Evolutionary conservation across 35 echinoderm and acorn worm species (phyloP), one percentile per base, ranked within the genome.

Genomic region (Patiria miniata): DNA sequence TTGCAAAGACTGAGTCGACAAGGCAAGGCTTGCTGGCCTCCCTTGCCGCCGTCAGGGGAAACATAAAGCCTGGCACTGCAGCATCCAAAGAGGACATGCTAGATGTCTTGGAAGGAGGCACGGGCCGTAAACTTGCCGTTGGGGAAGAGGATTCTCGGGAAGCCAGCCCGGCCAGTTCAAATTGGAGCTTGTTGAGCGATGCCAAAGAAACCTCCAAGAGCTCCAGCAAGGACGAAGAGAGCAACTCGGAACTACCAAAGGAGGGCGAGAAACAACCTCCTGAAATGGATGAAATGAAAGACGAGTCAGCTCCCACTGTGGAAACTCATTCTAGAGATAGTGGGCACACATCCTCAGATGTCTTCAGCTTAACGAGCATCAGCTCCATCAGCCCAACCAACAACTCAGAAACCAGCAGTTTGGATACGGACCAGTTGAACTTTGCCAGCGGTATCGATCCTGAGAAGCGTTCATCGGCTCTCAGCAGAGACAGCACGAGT

Each of bases 41-140:
- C 7, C 56, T 79, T 39, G 86, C 73, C 29, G 86, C 73, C 37
- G 86, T 88, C 9, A 52, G 86, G 34, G 65, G 65, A 8, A 73
- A 73, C 65, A 14, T 30, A 7, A 73, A 73, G 65, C 26, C 60
- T 26, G 65, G 65, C 65, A 36, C 65, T 26, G 65, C 65, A 9
- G 65, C 65, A 9, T 73, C 65, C 21, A 73, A 32, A 9, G 65
- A 73, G 19, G 2, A 73, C 65, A 26, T 36, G 65, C 23, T 30
- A 10, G 65, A 36, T 73, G 29, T 23, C 34, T 73, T 73, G 65
- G 65, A 73, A 73, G 65, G 65, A 34, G 15, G 15, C 65, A 73
- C 65, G 29, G 65, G 65, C 34, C 65, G 15, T 2, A 73, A 73
- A 73, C 65, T 73, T 14, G 65, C 65, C 65, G 42, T 47, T 4